Percentiles rank a stretch among this genome's conserved stretches.
Evolutionary conservation across 2,888 invertebrate genomes (phyloP).

Genomic region (Sialis lutaria): DNA sequence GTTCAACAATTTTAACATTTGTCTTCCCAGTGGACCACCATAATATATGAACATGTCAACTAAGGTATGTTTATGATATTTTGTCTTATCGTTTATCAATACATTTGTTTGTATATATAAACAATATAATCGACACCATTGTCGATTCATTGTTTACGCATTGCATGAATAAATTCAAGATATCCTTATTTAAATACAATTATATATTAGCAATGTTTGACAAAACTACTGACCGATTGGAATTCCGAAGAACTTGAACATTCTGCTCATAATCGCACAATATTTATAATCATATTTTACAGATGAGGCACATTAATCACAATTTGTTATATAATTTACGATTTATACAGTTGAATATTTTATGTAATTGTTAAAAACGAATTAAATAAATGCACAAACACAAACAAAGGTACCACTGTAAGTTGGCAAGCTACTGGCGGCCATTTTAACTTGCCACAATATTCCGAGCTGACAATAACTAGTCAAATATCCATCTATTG

Average conservation of each 20-base stretch:
- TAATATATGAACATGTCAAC: too few species aligned
- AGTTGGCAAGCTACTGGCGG: conserved; percentile 15
- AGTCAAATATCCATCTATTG: background rate
- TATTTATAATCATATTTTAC: conserved; percentile 1
- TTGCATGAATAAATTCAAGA: too few species aligned
- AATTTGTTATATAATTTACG: background rate
- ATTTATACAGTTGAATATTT: background rate
- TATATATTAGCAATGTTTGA: too few species aligned
- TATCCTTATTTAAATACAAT: too few species aligned
- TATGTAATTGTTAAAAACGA: background rate
- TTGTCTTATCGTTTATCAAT: too few species aligned
- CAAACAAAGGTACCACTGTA: conserved; percentile 11
- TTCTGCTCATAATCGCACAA: conserved; percentile 4
- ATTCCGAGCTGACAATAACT: background rate
- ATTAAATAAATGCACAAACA: conserved; percentile 4
- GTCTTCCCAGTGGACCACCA: too few species aligned
- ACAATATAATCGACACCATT: too few species aligned
- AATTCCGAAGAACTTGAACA: conserved; percentile 6
- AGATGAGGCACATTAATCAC: background rate
- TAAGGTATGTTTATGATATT: too few species aligned
- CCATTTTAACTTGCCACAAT: conserved; percentile 17
- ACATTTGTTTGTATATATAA: too few species aligned
- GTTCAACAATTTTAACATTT: too few species aligned
- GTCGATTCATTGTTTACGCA: too few species aligned
- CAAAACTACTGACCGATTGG: conserved; percentile 2